A percentile compares a stretch with the other conserved stretches of the same genome.
Evolutionary conservation across 2,797 vertebrate species (phyloP).

Genomic region (Halcyon smyrnensis): DNA sequence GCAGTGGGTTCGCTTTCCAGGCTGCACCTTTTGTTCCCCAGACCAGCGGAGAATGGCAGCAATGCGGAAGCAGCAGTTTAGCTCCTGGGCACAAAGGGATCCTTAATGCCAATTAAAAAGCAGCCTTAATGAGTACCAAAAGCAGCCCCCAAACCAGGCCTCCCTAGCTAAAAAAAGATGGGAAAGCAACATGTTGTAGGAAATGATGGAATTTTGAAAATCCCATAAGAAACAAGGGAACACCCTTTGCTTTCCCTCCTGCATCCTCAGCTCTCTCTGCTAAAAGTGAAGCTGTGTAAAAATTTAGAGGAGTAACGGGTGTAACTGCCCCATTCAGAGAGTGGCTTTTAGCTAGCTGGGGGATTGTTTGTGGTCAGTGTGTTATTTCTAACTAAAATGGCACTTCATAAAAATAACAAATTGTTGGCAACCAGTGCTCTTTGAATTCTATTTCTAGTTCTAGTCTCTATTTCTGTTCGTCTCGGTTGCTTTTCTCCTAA

Average conservation of each 20-base stretch:
- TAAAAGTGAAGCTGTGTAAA: neutral
- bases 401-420: constrained; percentile 74
- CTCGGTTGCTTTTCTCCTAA: constrained; percentile 74
- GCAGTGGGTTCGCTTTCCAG: constrained; percentile 24
- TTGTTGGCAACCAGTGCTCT: constrained; percentile 61
- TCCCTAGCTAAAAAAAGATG: constrained; percentile 37
- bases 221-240: constrained; percentile 16
- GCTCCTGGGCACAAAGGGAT: constrained; percentile 56
- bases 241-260: constrained; percentile 49
- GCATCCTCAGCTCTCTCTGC: neutral
- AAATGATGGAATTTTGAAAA: constrained; percentile 65
- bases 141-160: constrained; percentile 53
- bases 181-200: constrained; percentile 47
- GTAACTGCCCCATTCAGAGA: neutral
- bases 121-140: constrained; percentile 58
- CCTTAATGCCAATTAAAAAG: constrained; percentile 61
- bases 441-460: constrained; percentile 70
- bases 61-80: constrained; percentile 49
- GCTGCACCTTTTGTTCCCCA: constrained; percentile 57
- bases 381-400: constrained; percentile 61
- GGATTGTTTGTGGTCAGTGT: constrained; percentile 60
- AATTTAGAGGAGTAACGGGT: neutral
- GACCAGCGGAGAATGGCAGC: constrained; percentile 40
- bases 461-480: constrained; percentile 63
- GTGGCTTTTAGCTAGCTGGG: constrained; percentile 11